Percentiles rank a stretch among this genome's conserved stretches.
These are phyloP conservation scores for Leptopilina clavipes DNA, from an alignment of 1,140 invertebrate genomes.

Conservation along the genomic window DNA sequence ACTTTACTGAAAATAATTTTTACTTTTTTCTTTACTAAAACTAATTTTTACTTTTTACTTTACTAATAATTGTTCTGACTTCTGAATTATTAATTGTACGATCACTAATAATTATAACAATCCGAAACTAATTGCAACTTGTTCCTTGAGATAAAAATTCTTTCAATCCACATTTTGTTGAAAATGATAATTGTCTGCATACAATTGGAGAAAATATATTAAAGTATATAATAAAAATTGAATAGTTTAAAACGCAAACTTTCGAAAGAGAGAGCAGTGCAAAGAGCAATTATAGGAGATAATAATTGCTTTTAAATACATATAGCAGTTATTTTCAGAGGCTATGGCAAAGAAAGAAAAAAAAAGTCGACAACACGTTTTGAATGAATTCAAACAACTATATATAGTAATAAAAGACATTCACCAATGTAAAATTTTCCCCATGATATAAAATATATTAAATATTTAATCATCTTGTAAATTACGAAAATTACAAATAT, in stretches of 20 bases:
- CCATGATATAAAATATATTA: too few species aligned
- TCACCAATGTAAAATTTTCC: too few species aligned
- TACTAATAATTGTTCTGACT: too few species aligned
- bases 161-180: not conserved
- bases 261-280: conserved; percentile 28
- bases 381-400: not conserved
- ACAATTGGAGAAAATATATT: conserved; percentile 24
- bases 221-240: not conserved
- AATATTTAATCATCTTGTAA: too few species aligned
- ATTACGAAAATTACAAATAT: not conserved
- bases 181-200: not conserved
- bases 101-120: too few species aligned
- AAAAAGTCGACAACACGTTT: conserved; percentile 4
- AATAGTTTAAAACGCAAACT: conserved; percentile 6
- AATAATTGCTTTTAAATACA: conserved; percentile 23
- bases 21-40: too few species aligned
- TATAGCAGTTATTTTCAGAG: conserved; percentile 2
- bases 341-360: not conserved
- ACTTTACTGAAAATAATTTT: too few species aligned
- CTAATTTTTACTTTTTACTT: too few species aligned
- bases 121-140: too few species aligned
- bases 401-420: not conserved
- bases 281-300: conserved; percentile 7
- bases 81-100: too few species aligned
- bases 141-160: too few species aligned